phyloP scores from a whole-genome alignment of 2,888 invertebrate genomes.

The Amphipoea lucens region DNA sequence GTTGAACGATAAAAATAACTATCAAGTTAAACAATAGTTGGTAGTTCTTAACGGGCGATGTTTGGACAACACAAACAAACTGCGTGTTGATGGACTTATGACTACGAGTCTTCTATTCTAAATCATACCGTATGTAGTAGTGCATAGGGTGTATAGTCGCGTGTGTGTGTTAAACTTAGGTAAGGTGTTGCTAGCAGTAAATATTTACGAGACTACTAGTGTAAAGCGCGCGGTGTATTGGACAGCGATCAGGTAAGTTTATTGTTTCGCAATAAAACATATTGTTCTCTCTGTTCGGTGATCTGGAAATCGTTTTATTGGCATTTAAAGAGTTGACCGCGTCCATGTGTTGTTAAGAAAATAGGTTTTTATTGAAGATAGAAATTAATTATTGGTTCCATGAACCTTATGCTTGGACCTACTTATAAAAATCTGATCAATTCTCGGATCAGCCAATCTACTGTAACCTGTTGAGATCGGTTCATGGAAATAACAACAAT shows the following conservation, averaged over 20 bases:
- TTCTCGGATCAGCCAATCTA: background rate
- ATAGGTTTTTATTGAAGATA: constrained; percentile 17
- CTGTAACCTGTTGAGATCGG: background rate
- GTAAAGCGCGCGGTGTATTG: constrained; percentile 59
- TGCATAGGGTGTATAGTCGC: constrained; percentile 61
- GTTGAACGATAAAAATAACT: constrained; percentile 78
- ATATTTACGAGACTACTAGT: constrained; percentile 72
- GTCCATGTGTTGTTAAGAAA: constrained; percentile 17
- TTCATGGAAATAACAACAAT: background rate
- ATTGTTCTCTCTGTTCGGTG: constrained; percentile 31
- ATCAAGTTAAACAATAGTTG: constrained; percentile 78
- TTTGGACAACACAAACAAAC: constrained; percentile 71
- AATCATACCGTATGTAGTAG: constrained; percentile 54
- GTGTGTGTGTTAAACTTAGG: constrained; percentile 58
- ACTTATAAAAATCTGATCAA: background rate
- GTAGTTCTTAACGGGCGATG: constrained; percentile 70
- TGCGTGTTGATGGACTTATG: constrained; percentile 73
- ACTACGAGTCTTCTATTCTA: constrained; percentile 25
- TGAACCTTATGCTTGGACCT: too few relatives aligned
- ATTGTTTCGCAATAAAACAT: constrained; percentile 63
- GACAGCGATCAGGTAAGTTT: constrained; percentile 70
- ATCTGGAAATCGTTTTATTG: constrained; percentile 38
- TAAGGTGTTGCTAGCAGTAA: constrained; percentile 76
- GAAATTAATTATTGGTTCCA: background rate
- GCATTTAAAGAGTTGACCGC: constrained; percentile 30